phyloP scores from a whole-genome alignment of 2,888 invertebrate genomes.

The Malachius bipustulatus region DNA sequence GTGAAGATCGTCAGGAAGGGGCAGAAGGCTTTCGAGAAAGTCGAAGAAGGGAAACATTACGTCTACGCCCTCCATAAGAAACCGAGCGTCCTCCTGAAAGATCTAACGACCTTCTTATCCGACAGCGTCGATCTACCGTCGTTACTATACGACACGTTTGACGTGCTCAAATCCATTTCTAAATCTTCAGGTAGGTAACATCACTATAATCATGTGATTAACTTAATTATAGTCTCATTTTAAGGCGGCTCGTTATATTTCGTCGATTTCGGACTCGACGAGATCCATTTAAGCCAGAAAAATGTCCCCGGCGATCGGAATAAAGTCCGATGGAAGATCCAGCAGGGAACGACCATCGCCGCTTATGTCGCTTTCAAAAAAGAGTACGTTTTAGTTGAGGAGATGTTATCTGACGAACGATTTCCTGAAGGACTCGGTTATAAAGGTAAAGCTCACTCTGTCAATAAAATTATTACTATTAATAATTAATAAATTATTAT shows the following conservation, averaged over 20 bases:
- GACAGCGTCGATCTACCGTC: conserved; percentile 45
- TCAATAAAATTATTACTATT: neutral
- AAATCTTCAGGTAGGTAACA: conserved; percentile 40
- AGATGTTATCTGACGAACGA: conserved; percentile 22
- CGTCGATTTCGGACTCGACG: neutral
- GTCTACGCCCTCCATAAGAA: conserved; percentile 33
- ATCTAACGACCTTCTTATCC: conserved; percentile 39
- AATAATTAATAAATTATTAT: neutral
- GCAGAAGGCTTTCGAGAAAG: conserved; percentile 20
- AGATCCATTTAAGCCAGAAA: neutral
- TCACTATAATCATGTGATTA: conserved; percentile 3
- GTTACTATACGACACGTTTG: conserved; percentile 45
- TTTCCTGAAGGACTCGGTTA: neutral
- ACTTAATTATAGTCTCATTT: neutral
- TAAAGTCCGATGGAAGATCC: conserved; percentile 46
- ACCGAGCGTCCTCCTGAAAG: conserved; percentile 31
- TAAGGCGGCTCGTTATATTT: neutral
- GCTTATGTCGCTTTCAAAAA: conserved; percentile 46
- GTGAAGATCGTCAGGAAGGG: conserved; percentile 33
- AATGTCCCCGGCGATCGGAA: neutral
- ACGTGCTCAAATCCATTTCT: conserved; percentile 44
- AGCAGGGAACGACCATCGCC: conserved; percentile 43
- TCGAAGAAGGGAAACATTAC: conserved; percentile 26
- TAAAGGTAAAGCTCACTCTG: too few species aligned
- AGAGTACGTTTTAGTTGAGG: conserved; percentile 43